Percentiles rank a stretch among this genome's conserved stretches.
Evolutionary conservation across 92 coral and sea anemone genomes (phyloP).

Genomic region (Phenganax marumi): DNA sequence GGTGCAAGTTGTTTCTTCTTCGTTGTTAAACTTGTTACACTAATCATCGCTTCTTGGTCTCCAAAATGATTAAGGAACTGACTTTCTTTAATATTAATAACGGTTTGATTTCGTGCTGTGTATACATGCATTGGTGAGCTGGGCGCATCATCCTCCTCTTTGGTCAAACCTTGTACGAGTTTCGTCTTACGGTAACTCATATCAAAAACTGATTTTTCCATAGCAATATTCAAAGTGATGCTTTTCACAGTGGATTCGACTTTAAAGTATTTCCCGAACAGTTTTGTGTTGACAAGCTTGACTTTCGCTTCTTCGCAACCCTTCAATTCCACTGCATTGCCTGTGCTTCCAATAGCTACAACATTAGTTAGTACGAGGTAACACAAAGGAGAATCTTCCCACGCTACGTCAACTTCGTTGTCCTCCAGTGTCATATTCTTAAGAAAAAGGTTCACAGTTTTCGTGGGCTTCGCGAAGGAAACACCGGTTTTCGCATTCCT

Average conservation of each 20-base stretch:
- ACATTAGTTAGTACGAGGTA: slow-evolving; percentile 4
- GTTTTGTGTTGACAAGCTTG: background rate
- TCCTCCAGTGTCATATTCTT: background rate
- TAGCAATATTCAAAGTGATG: background rate
- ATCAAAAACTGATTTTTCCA: background rate
- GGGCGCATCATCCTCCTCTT: background rate
- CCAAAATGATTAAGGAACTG: background rate
- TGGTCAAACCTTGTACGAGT: background rate
- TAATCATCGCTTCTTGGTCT: background rate
- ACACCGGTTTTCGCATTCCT: slow-evolving; percentile 13
- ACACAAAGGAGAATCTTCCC: slow-evolving; percentile 1
- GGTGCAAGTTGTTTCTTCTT: background rate
- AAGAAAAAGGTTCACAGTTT: background rate
- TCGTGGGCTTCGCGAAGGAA: background rate
- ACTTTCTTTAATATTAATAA: background rate
- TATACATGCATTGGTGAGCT: background rate
- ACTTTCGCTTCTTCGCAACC: background rate
- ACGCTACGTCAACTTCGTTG: background rate
- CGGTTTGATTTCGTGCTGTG: background rate
- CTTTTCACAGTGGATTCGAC: slow-evolving; percentile 1
- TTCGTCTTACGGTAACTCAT: background rate
- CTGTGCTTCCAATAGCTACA: background rate
- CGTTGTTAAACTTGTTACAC: background rate
- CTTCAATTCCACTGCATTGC: slow-evolving; percentile 8
- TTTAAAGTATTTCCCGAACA: slow-evolving; percentile 18